Evolutionary conservation across 2,888 invertebrate species (phyloP), one percentile per base, ranked within the genome.

Genomic region (Lasioglossum malachurum): DNA sequence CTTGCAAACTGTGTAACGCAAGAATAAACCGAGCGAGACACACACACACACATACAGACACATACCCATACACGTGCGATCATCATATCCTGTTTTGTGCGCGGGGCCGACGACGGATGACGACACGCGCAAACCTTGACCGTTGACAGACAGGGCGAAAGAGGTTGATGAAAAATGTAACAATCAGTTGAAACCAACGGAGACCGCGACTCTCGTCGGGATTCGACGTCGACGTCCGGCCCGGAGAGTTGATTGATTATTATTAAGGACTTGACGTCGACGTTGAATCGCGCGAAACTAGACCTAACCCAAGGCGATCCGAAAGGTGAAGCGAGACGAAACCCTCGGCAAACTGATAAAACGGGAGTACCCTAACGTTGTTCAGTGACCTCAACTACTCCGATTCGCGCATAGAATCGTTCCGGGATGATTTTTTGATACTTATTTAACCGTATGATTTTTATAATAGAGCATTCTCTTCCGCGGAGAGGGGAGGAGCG

Each of bases 1-100:
- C 92, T 80, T 69, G 87, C 83, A 80, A n/a, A 80, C 91, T 84
- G 88, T 88, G 89, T 87, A 90, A 91, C 85, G 83, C 83, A 57
- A 83, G 75, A 41, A 8, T 19, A 67, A 67, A 31, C 27, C 64
- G 31, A 27, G 64, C 64, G 64, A 64, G 16, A 31, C 7, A 64
- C 10, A 64, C 57, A 1, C 4, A n/a, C 4, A 57, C 10, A 57
- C 57, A n/a, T 3, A 10, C 23, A 53, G 10, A 10, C 23, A n/a
- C 3, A 57, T n/a, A 57, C 4, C 4, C 3, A 4, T 4, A 57
- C 57, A n/a, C n/a, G 57, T n/a, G 57, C 57, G 57, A 57, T 12
- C n/a, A 12, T 57, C 57, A 12, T n/a, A n/a, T 57, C 57, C 57
- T 57, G n/a, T 64, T 64, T 27, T 31, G 64, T 16, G 64, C 12